Base-by-base conservation (phyloP, 2,113 vertebrate species). In the Labeo catla region DNA sequence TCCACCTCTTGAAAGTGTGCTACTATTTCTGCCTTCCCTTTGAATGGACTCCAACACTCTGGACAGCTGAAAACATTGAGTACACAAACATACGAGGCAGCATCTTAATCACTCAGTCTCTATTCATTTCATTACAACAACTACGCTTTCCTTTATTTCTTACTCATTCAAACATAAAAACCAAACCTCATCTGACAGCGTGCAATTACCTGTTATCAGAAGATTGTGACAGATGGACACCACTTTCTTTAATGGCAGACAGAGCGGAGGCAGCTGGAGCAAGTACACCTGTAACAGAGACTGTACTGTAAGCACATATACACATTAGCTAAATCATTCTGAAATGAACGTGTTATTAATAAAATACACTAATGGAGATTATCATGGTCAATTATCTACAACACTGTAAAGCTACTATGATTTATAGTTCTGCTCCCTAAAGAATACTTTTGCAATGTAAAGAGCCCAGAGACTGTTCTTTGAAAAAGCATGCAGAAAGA, bases 21-120 rank as follows among this genome's bases (percentile, higher is more conserved):
- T 0, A 95, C 95, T 90, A 99, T 91, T 83, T 97, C 97, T 0
- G 97, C 95, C 85, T 95, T 97, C 90, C 96, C 96, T 72, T 95
- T 93, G 88, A 98, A 98, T 79, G 96, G 96, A 89, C 94, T 93
- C 86, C 95, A 96, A 91, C 98, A 99, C 94, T 99, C 98, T 6
- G 97, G 86, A 84, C 98, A 99, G 87, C 96, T 90, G 87, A 36
- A 4, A 87, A 57, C 49, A 84, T 3, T 15, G 15, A 84, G 54
- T 34, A 76, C 4, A 72, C 34, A 86, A 4, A 43, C 45, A 12
- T n/a, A 76, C 34, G 10, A 80, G 36, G n/a, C 21, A 61, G 54
- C 36, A 61, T 80, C 3, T 80, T 43, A 79, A 79, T 43, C 16
- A 43, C 19, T 79, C 54, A 28, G 39, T 28, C n/a, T 47, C 10